A percentile compares a stretch with the other conserved stretches of the same genome.
Evolutionary conservation across 2,797 vertebrate genomes (phyloP).

Genomic region (Ctenopoma multispine): DNA sequence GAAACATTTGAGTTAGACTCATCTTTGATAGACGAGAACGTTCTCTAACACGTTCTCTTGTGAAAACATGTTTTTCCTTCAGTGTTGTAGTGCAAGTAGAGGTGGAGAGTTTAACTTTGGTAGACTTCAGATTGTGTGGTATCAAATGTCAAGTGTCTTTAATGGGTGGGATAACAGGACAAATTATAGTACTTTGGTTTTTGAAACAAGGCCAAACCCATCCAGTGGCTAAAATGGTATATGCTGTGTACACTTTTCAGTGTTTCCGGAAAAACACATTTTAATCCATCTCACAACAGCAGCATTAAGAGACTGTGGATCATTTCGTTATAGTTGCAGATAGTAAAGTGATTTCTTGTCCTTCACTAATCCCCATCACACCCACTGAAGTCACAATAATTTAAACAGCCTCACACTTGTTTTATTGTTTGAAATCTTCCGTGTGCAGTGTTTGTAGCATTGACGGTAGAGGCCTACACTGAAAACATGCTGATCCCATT

Average conservation of each 20-base stretch:
- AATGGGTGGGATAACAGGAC: constrained; percentile 20
- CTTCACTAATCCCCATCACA: constrained; percentile 16
- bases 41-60: not conserved
- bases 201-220: constrained; percentile 45
- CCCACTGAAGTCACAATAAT: constrained; percentile 18
- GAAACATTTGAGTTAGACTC: constrained; percentile 14
- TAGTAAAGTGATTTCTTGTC: constrained; percentile 33
- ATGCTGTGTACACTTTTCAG: constrained; percentile 24
- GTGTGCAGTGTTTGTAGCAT: not conserved
- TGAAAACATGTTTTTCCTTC: constrained; percentile 17
- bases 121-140: constrained; percentile 10
- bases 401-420: constrained; percentile 9
- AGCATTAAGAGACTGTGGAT: not conserved
- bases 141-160: constrained; percentile 29
- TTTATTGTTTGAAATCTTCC: constrained; percentile 21
- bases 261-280: constrained; percentile 1
- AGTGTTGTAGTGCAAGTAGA: not conserved
- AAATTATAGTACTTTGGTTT: constrained; percentile 50
- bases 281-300: not conserved
- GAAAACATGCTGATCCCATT: constrained; percentile 48
- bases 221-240: constrained; percentile 35
- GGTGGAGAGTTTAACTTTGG: constrained; percentile 13
- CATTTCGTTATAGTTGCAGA: not conserved
- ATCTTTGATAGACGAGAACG: not conserved
- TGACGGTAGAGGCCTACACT: constrained; percentile 12